phyloP scores from a whole-genome alignment of 1,140 invertebrate genomes.

The Temnothorax longispinosus region DNA sequence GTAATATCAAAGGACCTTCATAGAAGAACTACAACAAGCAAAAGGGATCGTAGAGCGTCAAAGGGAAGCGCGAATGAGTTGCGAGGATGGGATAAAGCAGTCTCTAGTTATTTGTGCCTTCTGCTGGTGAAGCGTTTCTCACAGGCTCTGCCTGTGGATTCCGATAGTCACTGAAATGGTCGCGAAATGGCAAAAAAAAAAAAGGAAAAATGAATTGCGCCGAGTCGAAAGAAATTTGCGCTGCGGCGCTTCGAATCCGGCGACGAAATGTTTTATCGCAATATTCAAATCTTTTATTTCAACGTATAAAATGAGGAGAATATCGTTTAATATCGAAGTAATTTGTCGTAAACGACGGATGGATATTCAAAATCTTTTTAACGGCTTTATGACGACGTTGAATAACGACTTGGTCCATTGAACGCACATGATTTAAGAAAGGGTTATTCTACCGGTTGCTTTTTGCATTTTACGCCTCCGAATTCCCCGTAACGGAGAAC shows the following conservation, averaged over 20 bases:
- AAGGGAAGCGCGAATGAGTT: constrained; percentile 12
- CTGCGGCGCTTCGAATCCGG: background rate
- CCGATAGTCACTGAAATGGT: constrained; percentile 9
- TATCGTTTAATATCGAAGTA: background rate
- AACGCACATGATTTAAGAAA: background rate
- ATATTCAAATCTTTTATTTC: background rate
- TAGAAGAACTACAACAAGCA: constrained; percentile 47
- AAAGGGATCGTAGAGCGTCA: background rate
- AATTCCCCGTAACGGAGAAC: constrained; percentile 27
- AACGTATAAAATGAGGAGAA: background rate
- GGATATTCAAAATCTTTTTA: background rate
- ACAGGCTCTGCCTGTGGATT: background rate
- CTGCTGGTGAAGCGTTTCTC: constrained; percentile 9
- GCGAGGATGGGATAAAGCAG: constrained; percentile 28
- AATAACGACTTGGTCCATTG: background rate
- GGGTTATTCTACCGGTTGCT: background rate
- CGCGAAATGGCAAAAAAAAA: background rate
- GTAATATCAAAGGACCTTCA: constrained; percentile 52
- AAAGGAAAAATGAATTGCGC: background rate
- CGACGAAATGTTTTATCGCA: constrained; percentile 2
- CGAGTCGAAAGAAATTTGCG: background rate
- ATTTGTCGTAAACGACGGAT: background rate
- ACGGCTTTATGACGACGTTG: background rate
- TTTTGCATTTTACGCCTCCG: background rate
- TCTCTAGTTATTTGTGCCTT: constrained; percentile 51